Evolutionary conservation across 2,888 invertebrate genomes (phyloP).

Genomic region (Trisateles emortualis): DNA sequence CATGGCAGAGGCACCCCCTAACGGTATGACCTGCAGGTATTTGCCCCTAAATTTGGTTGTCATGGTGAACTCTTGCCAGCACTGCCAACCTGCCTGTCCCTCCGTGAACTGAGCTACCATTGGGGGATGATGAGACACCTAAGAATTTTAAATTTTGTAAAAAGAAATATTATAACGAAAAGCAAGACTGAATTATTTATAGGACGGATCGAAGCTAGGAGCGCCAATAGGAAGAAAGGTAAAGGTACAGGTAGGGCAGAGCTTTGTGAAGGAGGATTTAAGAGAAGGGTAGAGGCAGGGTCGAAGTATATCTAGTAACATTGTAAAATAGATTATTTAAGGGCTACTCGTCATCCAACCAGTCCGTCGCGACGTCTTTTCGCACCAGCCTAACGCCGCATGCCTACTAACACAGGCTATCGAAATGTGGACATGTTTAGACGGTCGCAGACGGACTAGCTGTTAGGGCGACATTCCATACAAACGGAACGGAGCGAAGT

Average conservation of each 20-base stretch:
- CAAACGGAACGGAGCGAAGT: no score
- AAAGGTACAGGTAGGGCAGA: not conserved
- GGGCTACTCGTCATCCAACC: no score
- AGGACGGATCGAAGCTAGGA: not conserved
- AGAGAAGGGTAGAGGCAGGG: not conserved
- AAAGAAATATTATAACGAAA: constrained; percentile 16
- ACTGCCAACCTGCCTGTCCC: constrained; percentile 94
- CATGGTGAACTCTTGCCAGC: constrained; percentile 99
- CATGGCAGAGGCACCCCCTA: constrained; percentile 91
- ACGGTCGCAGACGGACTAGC: no score
- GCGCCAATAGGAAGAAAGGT: constrained; percentile 1
- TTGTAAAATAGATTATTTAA: no score
- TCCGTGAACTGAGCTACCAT: constrained; percentile 98
- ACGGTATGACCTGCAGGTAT: constrained; percentile 95
- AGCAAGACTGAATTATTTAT: not conserved
- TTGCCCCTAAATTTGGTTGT: constrained; percentile 99
- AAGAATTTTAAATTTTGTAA: constrained; percentile 45
- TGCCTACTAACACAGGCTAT: no score
- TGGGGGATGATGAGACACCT: constrained; percentile 99
- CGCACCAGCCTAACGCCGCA: no score
- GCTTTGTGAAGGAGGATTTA: not conserved
- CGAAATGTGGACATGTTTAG: no score
- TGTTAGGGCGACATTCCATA: no score
- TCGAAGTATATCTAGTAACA: no score
- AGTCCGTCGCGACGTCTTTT: no score